These are phyloP conservation scores for Palaemon carinicauda DNA, from an alignment of 1,140 invertebrate genomes.

Conservation along the genomic window DNA sequence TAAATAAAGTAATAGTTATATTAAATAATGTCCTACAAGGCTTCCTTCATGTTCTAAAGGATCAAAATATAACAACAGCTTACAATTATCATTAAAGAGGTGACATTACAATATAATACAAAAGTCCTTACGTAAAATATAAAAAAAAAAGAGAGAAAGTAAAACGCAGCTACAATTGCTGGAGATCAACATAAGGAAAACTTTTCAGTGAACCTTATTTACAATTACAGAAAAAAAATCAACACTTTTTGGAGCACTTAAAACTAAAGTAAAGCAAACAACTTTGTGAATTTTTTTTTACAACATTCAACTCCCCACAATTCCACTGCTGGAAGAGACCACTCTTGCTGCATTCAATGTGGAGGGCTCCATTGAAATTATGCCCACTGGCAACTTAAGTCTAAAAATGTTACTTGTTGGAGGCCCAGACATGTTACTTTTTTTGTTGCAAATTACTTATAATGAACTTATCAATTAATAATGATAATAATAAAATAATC, in stretches of 20 bases:
- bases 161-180: neutral
- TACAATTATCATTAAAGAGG: no score
- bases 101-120: no score
- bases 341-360: conserved; percentile 33
- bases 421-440: conserved; percentile 37
- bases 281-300: neutral
- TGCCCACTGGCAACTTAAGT: conserved; percentile 51
- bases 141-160: no score
- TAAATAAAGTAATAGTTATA: no score
- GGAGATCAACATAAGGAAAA: neutral
- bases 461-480: conserved; percentile 20
- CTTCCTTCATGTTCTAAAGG: no score
- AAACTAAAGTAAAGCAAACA: neutral
- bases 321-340: conserved; percentile 24
- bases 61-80: no score
- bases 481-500: conserved; percentile 17
- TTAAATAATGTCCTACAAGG: no score
- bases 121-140: no score
- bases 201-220: neutral
- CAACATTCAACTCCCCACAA: neutral
- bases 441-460: conserved; percentile 14
- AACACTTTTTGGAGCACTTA: neutral
- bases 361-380: conserved; percentile 51
- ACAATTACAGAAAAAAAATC: neutral
- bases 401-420: conserved; percentile 36